phyloP scores from a whole-genome alignment of 2,888 invertebrate genomes.

The Trichacis sp. region DNA sequence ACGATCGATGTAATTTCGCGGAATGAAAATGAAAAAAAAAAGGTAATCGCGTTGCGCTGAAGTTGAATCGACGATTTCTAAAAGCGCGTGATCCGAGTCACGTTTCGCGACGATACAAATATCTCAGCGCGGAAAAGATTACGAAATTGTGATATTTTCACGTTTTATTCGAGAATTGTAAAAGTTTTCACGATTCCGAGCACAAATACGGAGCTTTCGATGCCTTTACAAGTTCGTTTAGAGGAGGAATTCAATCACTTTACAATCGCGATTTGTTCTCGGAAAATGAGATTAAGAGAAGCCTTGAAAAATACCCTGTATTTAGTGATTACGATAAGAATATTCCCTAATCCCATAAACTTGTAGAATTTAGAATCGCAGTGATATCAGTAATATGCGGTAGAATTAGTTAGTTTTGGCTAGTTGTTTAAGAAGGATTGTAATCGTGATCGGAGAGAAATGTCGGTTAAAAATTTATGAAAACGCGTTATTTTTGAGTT shows the following conservation, averaged over 20 bases:
- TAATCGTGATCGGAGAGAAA: conserved; percentile 33
- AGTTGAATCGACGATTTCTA: too few species aligned
- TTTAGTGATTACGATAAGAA: conserved; percentile 37
- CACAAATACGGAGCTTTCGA: neutral
- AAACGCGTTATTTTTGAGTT: neutral
- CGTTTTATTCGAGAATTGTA: neutral
- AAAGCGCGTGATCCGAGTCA: too few species aligned
- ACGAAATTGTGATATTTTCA: neutral
- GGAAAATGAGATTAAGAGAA: conserved; percentile 11
- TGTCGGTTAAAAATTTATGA: conserved; percentile 24
- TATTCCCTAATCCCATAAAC: conserved; percentile 26
- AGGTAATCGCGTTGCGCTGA: too few species aligned
- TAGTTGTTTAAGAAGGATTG: conserved; percentile 33
- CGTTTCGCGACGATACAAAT: too few species aligned
- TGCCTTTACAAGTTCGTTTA: neutral
- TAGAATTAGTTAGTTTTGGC: conserved; percentile 38
- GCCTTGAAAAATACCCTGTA: conserved; percentile 33
- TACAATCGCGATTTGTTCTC: conserved; percentile 24
- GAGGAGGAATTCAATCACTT: conserved; percentile 6
- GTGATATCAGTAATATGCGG: conserved; percentile 44
- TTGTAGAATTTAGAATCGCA: conserved; percentile 42
- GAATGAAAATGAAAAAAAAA: too few species aligned
- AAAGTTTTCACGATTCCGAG: neutral
- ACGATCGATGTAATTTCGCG: too few species aligned
- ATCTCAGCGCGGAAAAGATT: too few species aligned